A percentile compares a stretch with the other conserved stretches of the same genome.
These are phyloP conservation scores for Venturia canescens DNA, from an alignment of 1,140 invertebrate species.

Conservation along the genomic window DNA sequence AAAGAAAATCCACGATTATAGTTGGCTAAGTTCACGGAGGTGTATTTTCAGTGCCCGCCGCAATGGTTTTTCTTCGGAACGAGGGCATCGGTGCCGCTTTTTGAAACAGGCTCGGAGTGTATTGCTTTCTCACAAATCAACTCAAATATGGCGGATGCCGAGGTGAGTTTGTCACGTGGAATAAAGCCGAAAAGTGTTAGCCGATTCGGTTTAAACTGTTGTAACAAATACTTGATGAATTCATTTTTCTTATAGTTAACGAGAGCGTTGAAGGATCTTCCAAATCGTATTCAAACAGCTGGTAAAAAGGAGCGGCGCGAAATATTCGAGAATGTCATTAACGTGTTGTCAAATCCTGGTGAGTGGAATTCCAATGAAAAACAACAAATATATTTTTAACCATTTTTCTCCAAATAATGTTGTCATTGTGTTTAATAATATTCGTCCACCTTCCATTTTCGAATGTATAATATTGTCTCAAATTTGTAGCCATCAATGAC, in stretches of 20 bases:
- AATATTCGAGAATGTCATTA: slow-evolving; percentile 84
- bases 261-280: slow-evolving; percentile 88
- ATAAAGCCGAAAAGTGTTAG: slow-evolving; percentile 41
- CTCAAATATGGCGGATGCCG: slow-evolving; percentile 73
- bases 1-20: too few relatives aligned
- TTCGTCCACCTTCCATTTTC: slow-evolving; percentile 12
- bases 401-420: slow-evolving; percentile 50
- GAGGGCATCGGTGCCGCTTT: not conserved
- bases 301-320: slow-evolving; percentile 85
- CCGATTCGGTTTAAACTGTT: not conserved
- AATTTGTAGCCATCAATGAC: slow-evolving; percentile 84
- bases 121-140: slow-evolving; percentile 8
- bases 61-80: not conserved
- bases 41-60: not conserved
- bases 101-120: not conserved
- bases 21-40: too few relatives aligned
- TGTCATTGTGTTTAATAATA: not conserved
- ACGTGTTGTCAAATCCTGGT: slow-evolving; percentile 86
- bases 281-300: slow-evolving; percentile 86
- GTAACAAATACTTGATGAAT: slow-evolving; percentile 30
- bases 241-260: slow-evolving; percentile 79
- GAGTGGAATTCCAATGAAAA: slow-evolving; percentile 59
- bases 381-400: slow-evolving; percentile 38
- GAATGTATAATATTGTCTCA: not conserved
- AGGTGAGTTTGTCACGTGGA: slow-evolving; percentile 74